Percentiles rank a stretch among this genome's conserved stretches.
These are phyloP conservation scores for Agapornis roseicollis DNA, from an alignment of 2,113 vertebrate genomes.

Conservation along the genomic window DNA sequence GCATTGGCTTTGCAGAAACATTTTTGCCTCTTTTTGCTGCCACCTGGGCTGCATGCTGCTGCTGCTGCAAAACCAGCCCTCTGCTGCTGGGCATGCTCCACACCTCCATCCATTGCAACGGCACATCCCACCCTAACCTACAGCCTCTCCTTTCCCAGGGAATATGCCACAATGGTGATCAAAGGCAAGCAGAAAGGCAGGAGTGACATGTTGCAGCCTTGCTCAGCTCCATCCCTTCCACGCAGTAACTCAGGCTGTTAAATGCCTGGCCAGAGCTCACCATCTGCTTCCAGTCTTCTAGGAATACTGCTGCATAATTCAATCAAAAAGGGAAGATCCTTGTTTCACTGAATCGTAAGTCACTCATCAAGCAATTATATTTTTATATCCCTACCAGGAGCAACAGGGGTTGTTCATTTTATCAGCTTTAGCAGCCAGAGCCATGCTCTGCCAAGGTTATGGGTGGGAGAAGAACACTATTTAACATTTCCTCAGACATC, in stretches of 20 bases:
- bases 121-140: neutral
- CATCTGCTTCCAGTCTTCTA: constrained; percentile 73
- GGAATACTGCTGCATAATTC: constrained; percentile 64
- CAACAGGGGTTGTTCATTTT: constrained; percentile 62
- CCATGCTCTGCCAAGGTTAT: constrained; percentile 43
- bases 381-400: constrained; percentile 72
- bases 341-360: constrained; percentile 62
- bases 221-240: neutral
- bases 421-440: constrained; percentile 36
- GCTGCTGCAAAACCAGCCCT: neutral
- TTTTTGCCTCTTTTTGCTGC: neutral
- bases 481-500: constrained; percentile 2
- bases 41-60: neutral
- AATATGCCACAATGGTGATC: neutral
- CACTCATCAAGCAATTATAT: constrained; percentile 68
- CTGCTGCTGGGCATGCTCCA: neutral
- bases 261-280: constrained; percentile 57
- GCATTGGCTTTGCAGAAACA: neutral
- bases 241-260: constrained; percentile 59
- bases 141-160: neutral
- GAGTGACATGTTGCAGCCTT: neutral
- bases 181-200: neutral
- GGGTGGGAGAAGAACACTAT: neutral
- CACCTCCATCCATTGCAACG: neutral
- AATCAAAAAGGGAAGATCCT: constrained; percentile 58